A percentile compares a stretch with the other conserved stretches of the same genome.
These are phyloP conservation scores for Ormyrus thymus DNA, from an alignment of 2,888 invertebrate species.

Conservation along the genomic window DNA sequence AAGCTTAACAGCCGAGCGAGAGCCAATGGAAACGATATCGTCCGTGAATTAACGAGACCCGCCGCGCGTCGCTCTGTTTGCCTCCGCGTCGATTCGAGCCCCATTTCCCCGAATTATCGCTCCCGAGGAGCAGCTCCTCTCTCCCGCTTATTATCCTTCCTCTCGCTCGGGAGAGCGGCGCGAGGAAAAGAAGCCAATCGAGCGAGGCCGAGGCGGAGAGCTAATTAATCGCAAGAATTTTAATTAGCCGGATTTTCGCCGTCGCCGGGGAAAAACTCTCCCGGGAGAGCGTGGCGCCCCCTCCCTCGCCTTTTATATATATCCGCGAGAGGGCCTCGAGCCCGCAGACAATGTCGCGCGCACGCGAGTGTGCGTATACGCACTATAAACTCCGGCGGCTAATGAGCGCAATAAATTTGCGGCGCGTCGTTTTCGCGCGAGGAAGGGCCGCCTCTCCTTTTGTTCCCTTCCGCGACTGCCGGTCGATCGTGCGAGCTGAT, in stretches of 20 bases:
- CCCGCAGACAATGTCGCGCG: too few relatives aligned
- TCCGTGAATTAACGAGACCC: slow-evolving; percentile 35
- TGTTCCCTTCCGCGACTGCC: too few relatives aligned
- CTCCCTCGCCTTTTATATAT: too few relatives aligned
- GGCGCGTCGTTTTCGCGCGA: background rate
- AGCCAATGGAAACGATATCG: slow-evolving; percentile 24
- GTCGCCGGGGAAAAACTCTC: background rate
- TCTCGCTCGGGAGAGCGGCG: too few relatives aligned
- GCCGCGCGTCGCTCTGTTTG: background rate
- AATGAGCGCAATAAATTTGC: slow-evolving; percentile 50
- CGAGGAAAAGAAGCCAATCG: slow-evolving; percentile 43
- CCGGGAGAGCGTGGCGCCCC: too few relatives aligned
- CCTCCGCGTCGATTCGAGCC: slow-evolving; percentile 4
- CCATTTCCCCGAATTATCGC: slow-evolving; percentile 30
- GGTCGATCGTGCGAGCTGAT: too few relatives aligned
- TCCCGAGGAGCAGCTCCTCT: background rate
- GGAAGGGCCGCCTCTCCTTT: too few relatives aligned
- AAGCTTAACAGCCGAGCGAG: background rate
- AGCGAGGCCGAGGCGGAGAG: background rate
- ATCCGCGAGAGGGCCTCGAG: too few relatives aligned
- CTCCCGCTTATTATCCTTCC: slow-evolving; percentile 13
- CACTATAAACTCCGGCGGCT: slow-evolving; percentile 11
- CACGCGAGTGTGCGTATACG: background rate
- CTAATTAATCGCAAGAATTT: slow-evolving; percentile 51
- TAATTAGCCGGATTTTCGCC: slow-evolving; percentile 41